Evolutionary conservation across 2,113 vertebrate species (phyloP).

Genomic region (Leptobrachium leishanense): DNA sequence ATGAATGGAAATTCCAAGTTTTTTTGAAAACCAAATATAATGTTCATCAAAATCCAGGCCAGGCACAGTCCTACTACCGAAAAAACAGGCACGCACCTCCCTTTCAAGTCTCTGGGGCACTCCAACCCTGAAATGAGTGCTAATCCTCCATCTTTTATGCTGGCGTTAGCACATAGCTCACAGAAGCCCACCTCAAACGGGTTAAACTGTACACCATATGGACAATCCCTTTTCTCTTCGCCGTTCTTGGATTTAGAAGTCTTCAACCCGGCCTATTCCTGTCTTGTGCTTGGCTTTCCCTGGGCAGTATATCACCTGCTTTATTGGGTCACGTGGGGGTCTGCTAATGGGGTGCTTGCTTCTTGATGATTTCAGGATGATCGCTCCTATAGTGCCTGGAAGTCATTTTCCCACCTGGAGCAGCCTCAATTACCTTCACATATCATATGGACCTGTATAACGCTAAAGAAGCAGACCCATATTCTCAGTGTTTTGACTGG

Average conservation of each 20-base stretch:
- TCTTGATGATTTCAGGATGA: conserved; percentile 38
- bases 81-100: neutral
- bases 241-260: conserved; percentile 18
- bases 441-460: conserved; percentile 21
- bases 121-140: conserved; percentile 21
- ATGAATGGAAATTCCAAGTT: neutral
- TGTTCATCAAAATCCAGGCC: neutral
- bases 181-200: conserved; percentile 40
- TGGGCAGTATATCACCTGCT: conserved; percentile 53
- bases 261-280: conserved; percentile 26
- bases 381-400: conserved; percentile 39
- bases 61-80: neutral
- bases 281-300: conserved; percentile 7
- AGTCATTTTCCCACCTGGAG: conserved; percentile 32
- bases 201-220: conserved; percentile 45
- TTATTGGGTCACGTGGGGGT: conserved; percentile 48
- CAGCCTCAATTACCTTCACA: conserved; percentile 29
- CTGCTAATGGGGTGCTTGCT: conserved; percentile 20
- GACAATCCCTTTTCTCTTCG: conserved; percentile 34
- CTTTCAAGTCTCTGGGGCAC: conserved; percentile 4
- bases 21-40: neutral
- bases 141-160: conserved; percentile 43
- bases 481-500: too few species aligned
- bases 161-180: conserved; percentile 35
- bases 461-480: neutral